phyloP scores from a whole-genome alignment of 1,140 invertebrate genomes.

The Delia radicum region DNA sequence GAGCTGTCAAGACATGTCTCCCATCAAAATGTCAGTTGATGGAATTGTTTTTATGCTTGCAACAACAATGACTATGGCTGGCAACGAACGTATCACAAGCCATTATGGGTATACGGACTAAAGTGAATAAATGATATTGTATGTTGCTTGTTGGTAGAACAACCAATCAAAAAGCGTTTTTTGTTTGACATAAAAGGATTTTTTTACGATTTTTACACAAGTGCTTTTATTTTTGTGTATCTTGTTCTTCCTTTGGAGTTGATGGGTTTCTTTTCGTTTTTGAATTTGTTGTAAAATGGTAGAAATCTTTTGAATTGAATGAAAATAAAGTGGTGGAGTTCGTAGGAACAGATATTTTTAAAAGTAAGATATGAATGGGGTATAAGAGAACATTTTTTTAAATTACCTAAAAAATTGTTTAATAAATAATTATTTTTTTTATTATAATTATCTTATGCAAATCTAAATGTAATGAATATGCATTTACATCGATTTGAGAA shows the following conservation, averaged over 20 bases:
- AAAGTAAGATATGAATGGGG: too few species aligned
- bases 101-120: too few species aligned
- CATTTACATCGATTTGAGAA: too few species aligned
- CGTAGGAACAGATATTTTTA: not conserved
- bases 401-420: too few species aligned
- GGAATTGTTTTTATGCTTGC: not conserved
- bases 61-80: too few species aligned
- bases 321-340: not conserved
- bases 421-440: too few species aligned
- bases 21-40: conserved; percentile 22
- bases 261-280: not conserved
- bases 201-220: conserved; percentile 3
- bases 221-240: conserved; percentile 2
- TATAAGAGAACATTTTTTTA: too few species aligned
- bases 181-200: conserved; percentile 22
- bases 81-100: too few species aligned
- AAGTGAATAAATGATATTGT: too few species aligned
- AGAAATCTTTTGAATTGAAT: not conserved
- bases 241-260: not conserved
- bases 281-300: conserved; percentile 1
- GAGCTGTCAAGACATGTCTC: conserved; percentile 24
- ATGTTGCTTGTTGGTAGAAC: too few species aligned
- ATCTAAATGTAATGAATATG: too few species aligned
- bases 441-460: too few species aligned
- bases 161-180: conserved; percentile 20